Percentiles rank a stretch among this genome's conserved stretches.
These are phyloP conservation scores for Lytechinus pictus DNA, from an alignment of 35 echinoderm and acorn worm genomes.

Conservation along the genomic window DNA sequence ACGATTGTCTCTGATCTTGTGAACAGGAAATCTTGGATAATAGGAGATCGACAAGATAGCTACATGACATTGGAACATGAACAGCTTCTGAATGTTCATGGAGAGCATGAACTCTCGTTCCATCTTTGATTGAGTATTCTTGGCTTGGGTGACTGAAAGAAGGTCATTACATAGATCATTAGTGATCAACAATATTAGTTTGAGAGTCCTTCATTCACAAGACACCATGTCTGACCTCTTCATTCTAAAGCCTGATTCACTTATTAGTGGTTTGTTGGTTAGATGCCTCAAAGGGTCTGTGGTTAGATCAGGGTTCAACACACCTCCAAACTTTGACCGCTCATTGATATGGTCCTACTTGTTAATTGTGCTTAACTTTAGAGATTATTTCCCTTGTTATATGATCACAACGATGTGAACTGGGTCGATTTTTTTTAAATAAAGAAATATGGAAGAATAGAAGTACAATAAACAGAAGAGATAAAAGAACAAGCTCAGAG, in stretches of 20 bases:
- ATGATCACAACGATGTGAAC: neutral
- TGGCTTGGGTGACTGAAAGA: neutral
- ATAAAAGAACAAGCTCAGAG: neutral
- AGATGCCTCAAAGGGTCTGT: neutral
- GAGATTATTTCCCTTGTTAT: neutral
- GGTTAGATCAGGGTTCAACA: neutral
- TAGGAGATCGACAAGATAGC: constrained; percentile 1
- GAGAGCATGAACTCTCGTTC: neutral
- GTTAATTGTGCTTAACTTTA: neutral
- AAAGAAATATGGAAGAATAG: neutral
- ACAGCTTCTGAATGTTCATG: neutral
- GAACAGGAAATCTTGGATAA: constrained; percentile 18
- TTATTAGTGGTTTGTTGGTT: neutral
- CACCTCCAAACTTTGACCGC: neutral
- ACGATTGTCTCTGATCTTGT: constrained; percentile 10
- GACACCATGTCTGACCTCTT: neutral
- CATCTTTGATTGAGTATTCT: neutral
- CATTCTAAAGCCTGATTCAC: neutral
- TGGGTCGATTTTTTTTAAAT: neutral
- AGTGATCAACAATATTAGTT: neutral
- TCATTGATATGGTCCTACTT: neutral
- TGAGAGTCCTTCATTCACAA: neutral
- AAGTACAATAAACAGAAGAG: neutral
- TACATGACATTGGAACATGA: neutral
- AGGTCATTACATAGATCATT: neutral